These are phyloP conservation scores for Dysdera silvatica DNA, from an alignment of 1,140 invertebrate species.

Conservation along the genomic window DNA sequence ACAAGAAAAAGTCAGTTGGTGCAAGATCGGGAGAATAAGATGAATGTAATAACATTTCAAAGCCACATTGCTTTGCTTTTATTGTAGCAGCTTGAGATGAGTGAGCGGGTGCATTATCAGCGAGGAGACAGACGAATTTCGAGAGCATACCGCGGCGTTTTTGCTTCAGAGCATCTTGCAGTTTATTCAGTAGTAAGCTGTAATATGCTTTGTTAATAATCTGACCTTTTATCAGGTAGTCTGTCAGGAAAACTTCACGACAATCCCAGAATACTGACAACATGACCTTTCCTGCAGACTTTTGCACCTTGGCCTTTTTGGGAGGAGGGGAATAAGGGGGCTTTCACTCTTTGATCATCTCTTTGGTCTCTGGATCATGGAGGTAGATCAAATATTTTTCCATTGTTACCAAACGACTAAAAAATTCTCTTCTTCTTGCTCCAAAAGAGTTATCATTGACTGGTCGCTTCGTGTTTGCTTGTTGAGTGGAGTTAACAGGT, in stretches of 20 bases:
- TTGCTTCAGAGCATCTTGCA: background rate
- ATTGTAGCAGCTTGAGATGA: background rate
- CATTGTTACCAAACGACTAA: background rate
- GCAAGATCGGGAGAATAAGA: background rate
- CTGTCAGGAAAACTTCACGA: background rate
- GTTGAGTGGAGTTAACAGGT: background rate
- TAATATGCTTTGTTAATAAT: background rate
- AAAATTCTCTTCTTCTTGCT: background rate
- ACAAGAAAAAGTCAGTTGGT: background rate
- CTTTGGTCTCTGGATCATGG: background rate
- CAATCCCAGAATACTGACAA: background rate
- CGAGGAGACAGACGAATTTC: background rate
- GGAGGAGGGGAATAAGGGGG: background rate
- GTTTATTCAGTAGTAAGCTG: background rate
- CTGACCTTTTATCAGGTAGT: background rate
- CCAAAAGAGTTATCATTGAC: background rate
- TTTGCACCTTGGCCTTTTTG: background rate
- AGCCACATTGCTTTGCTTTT: background rate
- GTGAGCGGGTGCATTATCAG: constrained; percentile 1
- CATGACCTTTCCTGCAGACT: background rate
- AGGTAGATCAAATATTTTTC: background rate
- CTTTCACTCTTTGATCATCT: background rate
- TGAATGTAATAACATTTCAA: background rate
- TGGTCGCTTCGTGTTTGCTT: background rate
- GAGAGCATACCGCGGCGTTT: background rate